These are phyloP conservation scores for Cassiopea andromeda DNA, from an alignment of 30 jellyfish, hydroid and myxozoan species.

Conservation along the genomic window DNA sequence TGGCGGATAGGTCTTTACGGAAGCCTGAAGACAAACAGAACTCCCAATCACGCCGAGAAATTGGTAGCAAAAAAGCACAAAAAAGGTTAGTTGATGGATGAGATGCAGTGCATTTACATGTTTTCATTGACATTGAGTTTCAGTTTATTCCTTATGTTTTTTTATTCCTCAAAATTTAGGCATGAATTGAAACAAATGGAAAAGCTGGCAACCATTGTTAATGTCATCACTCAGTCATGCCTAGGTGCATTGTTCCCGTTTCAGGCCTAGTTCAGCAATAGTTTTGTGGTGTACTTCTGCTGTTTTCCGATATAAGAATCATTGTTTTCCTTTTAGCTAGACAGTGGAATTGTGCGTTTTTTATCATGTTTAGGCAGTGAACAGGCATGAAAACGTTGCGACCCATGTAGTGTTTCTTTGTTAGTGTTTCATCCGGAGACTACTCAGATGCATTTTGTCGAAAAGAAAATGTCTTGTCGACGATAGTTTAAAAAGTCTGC, in stretches of 20 bases:
- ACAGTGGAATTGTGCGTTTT: not conserved
- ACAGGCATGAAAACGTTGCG: no score
- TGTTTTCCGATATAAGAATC: not conserved
- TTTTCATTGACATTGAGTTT: no score
- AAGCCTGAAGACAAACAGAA: constrained; percentile 69
- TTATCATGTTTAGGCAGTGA: no score
- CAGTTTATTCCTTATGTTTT: no score
- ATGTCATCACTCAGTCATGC: constrained; percentile 29
- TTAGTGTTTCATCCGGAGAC: not conserved
- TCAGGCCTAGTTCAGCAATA: constrained; percentile 7
- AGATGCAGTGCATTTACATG: not conserved
- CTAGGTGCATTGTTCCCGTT: constrained; percentile 6
- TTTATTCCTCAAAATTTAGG: not conserved
- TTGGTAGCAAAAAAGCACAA: constrained; percentile 16
- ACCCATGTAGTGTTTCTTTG: not conserved
- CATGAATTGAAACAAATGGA: not conserved
- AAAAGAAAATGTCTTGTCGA: not conserved
- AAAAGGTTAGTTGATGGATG: constrained; percentile 30
- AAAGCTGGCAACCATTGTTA: constrained; percentile 14
- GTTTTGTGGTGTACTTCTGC: not conserved
- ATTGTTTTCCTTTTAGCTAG: not conserved
- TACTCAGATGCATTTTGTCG: not conserved
- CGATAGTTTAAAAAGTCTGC: no score
- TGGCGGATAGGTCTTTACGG: constrained; percentile 81
- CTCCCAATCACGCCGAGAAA: constrained; percentile 58